Evolutionary conservation across 2,888 invertebrate genomes (phyloP), one percentile per base, ranked within the genome.

Genomic region (Seira musarum): DNA sequence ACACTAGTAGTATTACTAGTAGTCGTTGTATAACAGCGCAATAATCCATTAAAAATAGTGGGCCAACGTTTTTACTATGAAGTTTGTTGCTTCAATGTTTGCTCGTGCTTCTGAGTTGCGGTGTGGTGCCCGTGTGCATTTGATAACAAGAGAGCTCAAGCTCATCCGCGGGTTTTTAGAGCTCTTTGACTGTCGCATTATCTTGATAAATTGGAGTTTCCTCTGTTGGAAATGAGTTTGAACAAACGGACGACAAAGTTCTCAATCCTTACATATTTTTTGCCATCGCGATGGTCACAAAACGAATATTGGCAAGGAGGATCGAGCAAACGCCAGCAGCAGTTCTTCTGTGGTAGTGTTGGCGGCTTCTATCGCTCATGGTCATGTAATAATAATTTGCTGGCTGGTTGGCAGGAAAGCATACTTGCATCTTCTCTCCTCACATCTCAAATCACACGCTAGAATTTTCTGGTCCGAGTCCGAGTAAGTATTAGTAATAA

Each of bases 161-260:
- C 40, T 40, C 40, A 40, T 40, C 40, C 40, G 40, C 40, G 40
- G 40, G 6, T 40, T 40, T 40, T 40, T 40, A 22, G 21, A 63
- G 63, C 13, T 53, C 24, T 70, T 61, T 71, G 75, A 68, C 61
- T 75, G 75, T 75, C 75, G 63, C 68, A 68, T 68, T 75, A 75
- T 75, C 68, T 63, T 75, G 75, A 75, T 75, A 75, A 75, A 75
- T 75, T 75, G 67, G 46, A 61, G 61, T 68, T 68, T 75, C 75
- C 66, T 63, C 64, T 49, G 40, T 40, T 40, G 40, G 40, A 40
- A 40, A 40, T 40, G 13, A 40, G 40, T 30, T 71, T 22, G 15
- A 64, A 22, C 3, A 30, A n/a, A 22, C 22, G 15, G 24, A 5
- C n/a, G 24, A 22, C 64, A 25, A 64, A 22, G 64, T n/a, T n/a